These are phyloP conservation scores for Himantopus leucocephalus DNA, from an alignment of 2,113 vertebrate genomes.

Conservation along the genomic window DNA sequence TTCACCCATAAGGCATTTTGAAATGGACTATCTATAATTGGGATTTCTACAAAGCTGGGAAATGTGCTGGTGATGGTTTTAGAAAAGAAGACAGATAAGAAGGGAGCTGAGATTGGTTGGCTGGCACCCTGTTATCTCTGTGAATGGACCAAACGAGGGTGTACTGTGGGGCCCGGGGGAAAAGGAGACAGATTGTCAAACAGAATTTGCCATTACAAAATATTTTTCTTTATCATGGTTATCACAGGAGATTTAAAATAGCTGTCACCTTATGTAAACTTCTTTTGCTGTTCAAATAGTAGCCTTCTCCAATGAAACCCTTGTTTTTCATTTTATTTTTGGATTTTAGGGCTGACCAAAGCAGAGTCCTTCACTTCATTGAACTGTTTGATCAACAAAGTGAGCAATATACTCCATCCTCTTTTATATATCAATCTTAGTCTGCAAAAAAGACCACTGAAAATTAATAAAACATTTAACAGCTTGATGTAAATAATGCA, in stretches of 20 bases:
- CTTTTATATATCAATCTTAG: background rate
- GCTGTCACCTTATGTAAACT: background rate
- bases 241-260: background rate
- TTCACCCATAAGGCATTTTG: background rate
- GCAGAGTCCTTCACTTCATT: background rate
- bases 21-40: constrained; percentile 33
- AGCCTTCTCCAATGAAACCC: background rate
- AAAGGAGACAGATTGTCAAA: background rate
- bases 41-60: background rate
- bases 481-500: constrained; percentile 4
- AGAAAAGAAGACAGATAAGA: constrained; percentile 6
- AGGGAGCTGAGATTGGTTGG: background rate
- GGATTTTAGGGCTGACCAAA: background rate
- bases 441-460: background rate
- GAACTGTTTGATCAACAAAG: background rate
- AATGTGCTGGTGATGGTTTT: background rate
- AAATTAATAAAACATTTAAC: constrained; percentile 28
- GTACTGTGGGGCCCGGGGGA: background rate
- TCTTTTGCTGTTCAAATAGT: background rate
- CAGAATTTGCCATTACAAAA: background rate
- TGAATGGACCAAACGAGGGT: background rate
- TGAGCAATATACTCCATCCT: background rate
- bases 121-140: background rate
- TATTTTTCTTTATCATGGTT: background rate
- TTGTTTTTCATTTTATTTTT: background rate